Percentiles rank a stretch among this genome's conserved stretches.
These are phyloP conservation scores for Zophobas morio DNA, from an alignment of 1,140 invertebrate genomes.

Conservation along the genomic window DNA sequence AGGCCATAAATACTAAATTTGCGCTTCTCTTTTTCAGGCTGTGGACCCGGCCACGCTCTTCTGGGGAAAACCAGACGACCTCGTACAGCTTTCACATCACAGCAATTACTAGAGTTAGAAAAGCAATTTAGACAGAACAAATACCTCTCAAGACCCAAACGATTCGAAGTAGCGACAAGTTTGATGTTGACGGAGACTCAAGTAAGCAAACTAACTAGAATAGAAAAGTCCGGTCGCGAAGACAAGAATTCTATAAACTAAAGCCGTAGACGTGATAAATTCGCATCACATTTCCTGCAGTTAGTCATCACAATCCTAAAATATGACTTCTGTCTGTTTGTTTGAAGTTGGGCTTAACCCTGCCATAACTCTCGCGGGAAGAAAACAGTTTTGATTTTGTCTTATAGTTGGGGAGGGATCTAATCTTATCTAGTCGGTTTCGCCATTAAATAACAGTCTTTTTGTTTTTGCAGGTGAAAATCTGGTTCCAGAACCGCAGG, in stretches of 20 bases:
- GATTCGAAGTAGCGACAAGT: conserved; percentile 98
- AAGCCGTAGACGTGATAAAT: conserved; percentile 58
- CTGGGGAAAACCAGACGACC: conserved; percentile 96
- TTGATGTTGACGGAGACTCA: conserved; percentile 99
- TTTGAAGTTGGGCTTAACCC: conserved; percentile 61
- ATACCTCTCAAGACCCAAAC: conserved; percentile 97
- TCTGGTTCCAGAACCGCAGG: conserved; percentile 95
- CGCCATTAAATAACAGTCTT: not conserved
- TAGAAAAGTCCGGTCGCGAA: not conserved
- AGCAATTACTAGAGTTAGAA: conserved; percentile 97
- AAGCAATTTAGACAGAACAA: conserved; percentile 99
- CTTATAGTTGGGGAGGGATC: not conserved
- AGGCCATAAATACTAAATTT: conserved; percentile 19
- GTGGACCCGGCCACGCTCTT: conserved; percentile 76
- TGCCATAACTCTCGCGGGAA: conserved; percentile 60
- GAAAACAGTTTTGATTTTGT: conserved; percentile 58
- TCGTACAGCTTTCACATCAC: conserved; percentile 97
- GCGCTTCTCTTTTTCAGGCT: conserved; percentile 63
- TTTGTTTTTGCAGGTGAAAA: conserved; percentile 83
- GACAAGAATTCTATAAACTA: conserved; percentile 45
- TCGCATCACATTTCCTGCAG: conserved; percentile 60
- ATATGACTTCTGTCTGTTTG: conserved; percentile 63
- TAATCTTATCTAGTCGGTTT: too few species aligned
- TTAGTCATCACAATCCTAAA: conserved; percentile 63
- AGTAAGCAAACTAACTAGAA: conserved; percentile 72